Conservation (phyloP, 2,797 vertebrate species). For the Spinibarbus caldwelli region DNA sequence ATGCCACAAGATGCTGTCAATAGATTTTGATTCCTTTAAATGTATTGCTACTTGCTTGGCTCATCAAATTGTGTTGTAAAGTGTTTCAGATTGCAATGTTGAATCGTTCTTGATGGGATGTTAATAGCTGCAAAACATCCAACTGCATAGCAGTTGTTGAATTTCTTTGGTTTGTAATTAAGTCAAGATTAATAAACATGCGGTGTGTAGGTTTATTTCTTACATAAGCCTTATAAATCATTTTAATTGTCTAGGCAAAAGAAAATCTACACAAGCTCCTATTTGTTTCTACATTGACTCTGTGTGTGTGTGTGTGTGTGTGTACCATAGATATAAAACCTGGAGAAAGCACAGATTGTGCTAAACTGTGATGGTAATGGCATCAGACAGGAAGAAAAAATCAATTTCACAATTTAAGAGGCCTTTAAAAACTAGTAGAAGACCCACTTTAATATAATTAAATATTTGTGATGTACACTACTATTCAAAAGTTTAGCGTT, state of each 20-base stretch:
- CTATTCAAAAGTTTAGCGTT: background rate
- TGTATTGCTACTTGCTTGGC: background rate
- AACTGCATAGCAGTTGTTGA: background rate
- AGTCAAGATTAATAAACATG: background rate
- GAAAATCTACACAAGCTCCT: background rate
- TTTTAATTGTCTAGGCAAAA: background rate
- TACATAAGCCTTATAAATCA: background rate
- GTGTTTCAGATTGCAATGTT: background rate
- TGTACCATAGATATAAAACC: no score
- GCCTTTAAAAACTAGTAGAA: background rate
- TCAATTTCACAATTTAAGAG: background rate
- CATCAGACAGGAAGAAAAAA: background rate
- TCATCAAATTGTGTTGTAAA: background rate
- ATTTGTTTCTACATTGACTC: background rate
- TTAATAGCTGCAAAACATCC: background rate
- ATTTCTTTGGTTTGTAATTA: constrained; percentile 1
- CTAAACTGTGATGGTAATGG: background rate
- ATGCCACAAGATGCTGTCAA: background rate
- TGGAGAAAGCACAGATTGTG: background rate
- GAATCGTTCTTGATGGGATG: constrained; percentile 1
- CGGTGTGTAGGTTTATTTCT: background rate
- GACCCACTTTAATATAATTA: background rate
- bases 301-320: no score
- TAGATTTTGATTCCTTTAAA: background rate
- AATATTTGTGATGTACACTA: background rate